phyloP scores from a whole-genome alignment of 2,888 invertebrate species.

The Chaitophorus viminalis region DNA sequence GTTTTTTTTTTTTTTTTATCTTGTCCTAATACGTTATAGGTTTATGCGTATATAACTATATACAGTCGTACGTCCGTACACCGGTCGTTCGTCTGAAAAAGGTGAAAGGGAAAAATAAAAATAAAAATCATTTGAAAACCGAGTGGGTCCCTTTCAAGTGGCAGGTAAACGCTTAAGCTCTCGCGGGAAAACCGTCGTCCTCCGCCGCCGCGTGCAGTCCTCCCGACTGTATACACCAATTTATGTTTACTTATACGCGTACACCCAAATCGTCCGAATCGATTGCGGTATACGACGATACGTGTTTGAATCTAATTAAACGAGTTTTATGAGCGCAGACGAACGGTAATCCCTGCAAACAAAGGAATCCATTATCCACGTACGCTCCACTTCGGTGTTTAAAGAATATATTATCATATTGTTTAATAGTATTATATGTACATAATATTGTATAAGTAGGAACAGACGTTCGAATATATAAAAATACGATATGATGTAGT shows the following conservation, averaged over 20 bases:
- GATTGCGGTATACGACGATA: background rate
- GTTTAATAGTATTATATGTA: no score
- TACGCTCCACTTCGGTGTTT: background rate
- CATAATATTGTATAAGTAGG: no score
- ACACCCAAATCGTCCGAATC: background rate
- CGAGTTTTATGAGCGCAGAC: constrained; percentile 19
- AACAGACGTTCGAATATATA: no score
- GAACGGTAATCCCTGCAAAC: constrained; percentile 19
- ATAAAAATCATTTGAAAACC: background rate
- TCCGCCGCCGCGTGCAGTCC: background rate
- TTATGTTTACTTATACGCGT: background rate
- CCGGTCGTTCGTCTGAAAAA: background rate
- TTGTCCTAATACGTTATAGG: background rate
- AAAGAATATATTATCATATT: background rate
- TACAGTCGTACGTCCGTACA: background rate
- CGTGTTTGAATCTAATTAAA: constrained; percentile 44
- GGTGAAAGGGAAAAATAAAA: background rate
- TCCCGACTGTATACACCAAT: constrained; percentile 4
- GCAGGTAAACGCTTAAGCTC: constrained; percentile 40
- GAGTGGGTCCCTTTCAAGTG: background rate
- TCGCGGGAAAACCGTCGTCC: constrained; percentile 38
- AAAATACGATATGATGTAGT: no score
- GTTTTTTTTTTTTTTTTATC: no score
- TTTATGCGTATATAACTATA: background rate
- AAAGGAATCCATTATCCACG: background rate